Evolutionary conservation across 1,140 invertebrate genomes (phyloP).

Genomic region (Dryas iulia): DNA sequence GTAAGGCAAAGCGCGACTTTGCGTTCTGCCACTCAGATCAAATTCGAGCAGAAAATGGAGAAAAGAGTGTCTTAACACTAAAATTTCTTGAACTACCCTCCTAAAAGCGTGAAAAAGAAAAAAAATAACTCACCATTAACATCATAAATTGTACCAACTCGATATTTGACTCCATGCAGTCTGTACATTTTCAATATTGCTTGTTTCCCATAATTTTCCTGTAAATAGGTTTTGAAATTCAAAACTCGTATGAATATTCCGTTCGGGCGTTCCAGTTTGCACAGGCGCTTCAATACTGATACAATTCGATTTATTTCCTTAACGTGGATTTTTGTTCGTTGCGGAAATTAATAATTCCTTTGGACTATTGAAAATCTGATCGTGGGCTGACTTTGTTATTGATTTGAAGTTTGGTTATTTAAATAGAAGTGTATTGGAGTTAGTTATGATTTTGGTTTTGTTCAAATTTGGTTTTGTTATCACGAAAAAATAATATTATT

Average conservation of each 20-base stretch:
- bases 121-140: slow-evolving; percentile 44
- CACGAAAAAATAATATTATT: too few species aligned
- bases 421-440: background rate
- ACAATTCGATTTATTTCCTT: slow-evolving; percentile 33
- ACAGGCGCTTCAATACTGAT: slow-evolving; percentile 33
- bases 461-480: too few species aligned
- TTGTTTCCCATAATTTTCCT: slow-evolving; percentile 70
- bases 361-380: slow-evolving; percentile 5
- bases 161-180: slow-evolving; percentile 49
- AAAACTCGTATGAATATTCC: slow-evolving; percentile 53
- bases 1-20: too few species aligned
- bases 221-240: slow-evolving; percentile 51
- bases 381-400: background rate
- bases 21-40: too few species aligned
- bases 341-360: slow-evolving; percentile 17
- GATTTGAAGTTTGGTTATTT: background rate
- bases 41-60: too few species aligned
- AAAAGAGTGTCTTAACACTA: too few species aligned
- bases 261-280: slow-evolving; percentile 16
- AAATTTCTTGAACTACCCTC: too few species aligned
- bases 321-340: slow-evolving; percentile 5
- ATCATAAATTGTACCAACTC: slow-evolving; percentile 57
- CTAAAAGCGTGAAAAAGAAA: too few species aligned
- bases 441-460: too few species aligned
- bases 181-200: slow-evolving; percentile 59